A percentile compares a stretch with the other conserved stretches of the same genome.
These are phyloP conservation scores for Epistrophe eligans DNA, from an alignment of 2,888 invertebrate species.

Conservation along the genomic window DNA sequence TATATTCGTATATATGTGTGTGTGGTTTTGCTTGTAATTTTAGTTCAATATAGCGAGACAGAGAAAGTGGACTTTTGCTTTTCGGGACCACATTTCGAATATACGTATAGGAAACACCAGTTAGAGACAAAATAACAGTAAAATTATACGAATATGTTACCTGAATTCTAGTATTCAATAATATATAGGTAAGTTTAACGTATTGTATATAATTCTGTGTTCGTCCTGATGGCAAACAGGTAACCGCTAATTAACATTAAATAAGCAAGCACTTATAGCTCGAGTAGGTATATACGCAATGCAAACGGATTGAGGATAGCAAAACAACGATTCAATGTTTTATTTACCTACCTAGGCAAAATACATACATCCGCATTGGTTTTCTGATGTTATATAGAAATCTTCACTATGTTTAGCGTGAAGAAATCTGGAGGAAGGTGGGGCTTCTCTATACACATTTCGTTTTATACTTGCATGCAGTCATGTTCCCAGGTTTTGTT, in stretches of 20 bases:
- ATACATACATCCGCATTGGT: constrained; percentile 51
- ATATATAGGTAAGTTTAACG: background rate
- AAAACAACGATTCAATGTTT: constrained; percentile 39
- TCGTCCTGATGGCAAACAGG: constrained; percentile 51
- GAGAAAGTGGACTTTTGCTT: constrained; percentile 52
- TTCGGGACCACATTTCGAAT: constrained; percentile 40
- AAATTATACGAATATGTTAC: constrained; percentile 14
- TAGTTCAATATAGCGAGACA: background rate
- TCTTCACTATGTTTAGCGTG: background rate
- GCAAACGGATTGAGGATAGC: constrained; percentile 25
- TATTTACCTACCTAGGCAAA: too few relatives aligned
- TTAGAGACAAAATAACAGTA: constrained; percentile 14
- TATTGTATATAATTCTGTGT: background rate
- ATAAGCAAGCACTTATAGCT: constrained; percentile 72
- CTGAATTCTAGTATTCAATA: constrained; percentile 52
- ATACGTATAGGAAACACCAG: background rate
- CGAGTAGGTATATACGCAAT: constrained; percentile 33
- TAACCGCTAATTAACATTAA: constrained; percentile 74
- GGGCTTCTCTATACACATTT: background rate
- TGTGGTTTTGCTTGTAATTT: constrained; percentile 36
- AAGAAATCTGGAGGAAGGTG: background rate
- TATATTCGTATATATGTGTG: too few relatives aligned
- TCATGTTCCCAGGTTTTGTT: constrained; percentile 39
- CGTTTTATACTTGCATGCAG: background rate
- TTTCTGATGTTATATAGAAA: constrained; percentile 41